phyloP scores from a whole-genome alignment of 2,113 vertebrate species.

The Trinectes maculatus region DNA sequence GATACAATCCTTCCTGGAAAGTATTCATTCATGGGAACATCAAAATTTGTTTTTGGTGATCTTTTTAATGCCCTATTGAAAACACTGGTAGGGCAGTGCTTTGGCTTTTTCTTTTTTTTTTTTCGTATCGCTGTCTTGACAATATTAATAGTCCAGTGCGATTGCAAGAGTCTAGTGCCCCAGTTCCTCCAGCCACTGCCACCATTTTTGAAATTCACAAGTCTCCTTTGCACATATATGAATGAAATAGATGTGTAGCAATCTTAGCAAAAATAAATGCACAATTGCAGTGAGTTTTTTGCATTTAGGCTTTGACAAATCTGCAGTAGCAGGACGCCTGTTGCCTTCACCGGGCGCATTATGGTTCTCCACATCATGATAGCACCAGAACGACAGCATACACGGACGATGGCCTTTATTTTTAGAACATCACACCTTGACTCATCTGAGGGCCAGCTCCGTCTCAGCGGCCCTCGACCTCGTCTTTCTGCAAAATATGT shows the following conservation, averaged over 20 bases:
- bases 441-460: slow-evolving; percentile 29
- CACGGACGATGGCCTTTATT: slow-evolving; percentile 15
- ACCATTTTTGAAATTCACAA: background rate
- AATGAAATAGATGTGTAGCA: no score
- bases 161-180: background rate
- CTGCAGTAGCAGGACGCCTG: slow-evolving; percentile 33
- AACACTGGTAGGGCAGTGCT: background rate
- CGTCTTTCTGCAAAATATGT: slow-evolving; percentile 29
- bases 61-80: no score
- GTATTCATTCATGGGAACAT: no score
- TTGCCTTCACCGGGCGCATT: slow-evolving; percentile 62
- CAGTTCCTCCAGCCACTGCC: background rate
- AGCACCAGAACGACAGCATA: slow-evolving; percentile 17
- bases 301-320: slow-evolving; percentile 45
- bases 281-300: background rate
- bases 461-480: slow-evolving; percentile 37
- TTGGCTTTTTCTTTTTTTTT: no score
- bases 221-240: background rate
- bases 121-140: slow-evolving; percentile 4
- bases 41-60: no score
- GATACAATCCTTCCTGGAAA: no score
- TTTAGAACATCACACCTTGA: slow-evolving; percentile 40
- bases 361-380: slow-evolving; percentile 29
- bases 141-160: background rate
- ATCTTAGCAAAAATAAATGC: background rate